phyloP scores from a whole-genome alignment of 1,140 invertebrate species.

The Uloborus diversus region DNA sequence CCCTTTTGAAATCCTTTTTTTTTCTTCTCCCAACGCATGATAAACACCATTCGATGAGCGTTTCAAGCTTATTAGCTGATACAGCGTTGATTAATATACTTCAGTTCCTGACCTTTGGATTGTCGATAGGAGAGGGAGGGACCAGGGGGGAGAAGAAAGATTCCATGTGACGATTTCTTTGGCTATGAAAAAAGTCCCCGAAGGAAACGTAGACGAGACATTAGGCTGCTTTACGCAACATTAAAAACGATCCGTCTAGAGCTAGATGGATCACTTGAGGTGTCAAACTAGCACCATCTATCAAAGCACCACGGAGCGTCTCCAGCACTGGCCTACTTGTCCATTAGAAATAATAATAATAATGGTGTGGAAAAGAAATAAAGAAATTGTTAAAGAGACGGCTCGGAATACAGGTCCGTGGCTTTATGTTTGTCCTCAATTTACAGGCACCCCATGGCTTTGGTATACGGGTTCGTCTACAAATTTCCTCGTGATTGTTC shows the following conservation, averaged over 20 bases:
- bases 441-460: conserved; percentile 26
- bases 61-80: conserved; percentile 32
- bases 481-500: too few species aligned
- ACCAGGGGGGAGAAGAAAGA: background rate
- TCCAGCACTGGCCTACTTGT: conserved; percentile 19
- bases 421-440: conserved; percentile 55
- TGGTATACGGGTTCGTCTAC: conserved; percentile 32
- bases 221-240: conserved; percentile 2
- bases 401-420: conserved; percentile 24
- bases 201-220: background rate
- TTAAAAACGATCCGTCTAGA: conserved; percentile 33
- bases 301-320: conserved; percentile 27
- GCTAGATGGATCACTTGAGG: conserved; percentile 49
- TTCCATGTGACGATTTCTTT: background rate
- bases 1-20: background rate
- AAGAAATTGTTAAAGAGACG: background rate
- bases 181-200: too few species aligned
- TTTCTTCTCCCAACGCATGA: conserved; percentile 15
- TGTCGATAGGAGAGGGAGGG: background rate
- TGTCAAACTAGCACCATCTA: conserved; percentile 50
- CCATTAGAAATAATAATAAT: conserved; percentile 51
- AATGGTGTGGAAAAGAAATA: too few species aligned
- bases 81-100: conserved; percentile 37
- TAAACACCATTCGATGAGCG: conserved; percentile 34
- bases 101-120: conserved; percentile 23